These are phyloP conservation scores for Allobates femoralis DNA, from an alignment of 2,797 vertebrate genomes.

Conservation along the genomic window DNA sequence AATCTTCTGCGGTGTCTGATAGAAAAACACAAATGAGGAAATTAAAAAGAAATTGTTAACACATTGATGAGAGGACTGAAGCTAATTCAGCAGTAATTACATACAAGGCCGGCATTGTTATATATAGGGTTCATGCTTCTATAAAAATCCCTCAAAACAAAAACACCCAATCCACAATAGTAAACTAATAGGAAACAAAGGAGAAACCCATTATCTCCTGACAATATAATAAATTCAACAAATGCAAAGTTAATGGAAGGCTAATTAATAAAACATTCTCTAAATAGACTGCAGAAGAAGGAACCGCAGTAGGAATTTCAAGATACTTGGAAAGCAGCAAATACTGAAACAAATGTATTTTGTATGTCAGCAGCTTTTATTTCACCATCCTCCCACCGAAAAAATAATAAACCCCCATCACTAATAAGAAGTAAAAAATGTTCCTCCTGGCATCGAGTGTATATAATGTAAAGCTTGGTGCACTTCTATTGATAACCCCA, in stretches of 20 bases:
- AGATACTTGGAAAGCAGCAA: background rate
- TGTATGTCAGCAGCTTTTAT: background rate
- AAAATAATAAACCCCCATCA: background rate
- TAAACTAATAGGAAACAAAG: background rate
- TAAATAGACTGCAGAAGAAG: background rate
- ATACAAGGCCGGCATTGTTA: background rate
- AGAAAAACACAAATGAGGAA: slow-evolving; percentile 61
- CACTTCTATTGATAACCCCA: no score
- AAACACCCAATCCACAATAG: background rate
- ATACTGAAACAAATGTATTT: no score
- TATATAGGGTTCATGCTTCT: background rate
- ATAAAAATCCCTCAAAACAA: background rate
- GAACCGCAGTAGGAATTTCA: background rate
- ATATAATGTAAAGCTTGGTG: no score
- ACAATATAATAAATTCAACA: background rate
- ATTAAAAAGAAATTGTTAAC: background rate
- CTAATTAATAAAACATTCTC: slow-evolving; percentile 14
- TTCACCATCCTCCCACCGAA: background rate
- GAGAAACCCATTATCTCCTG: background rate
- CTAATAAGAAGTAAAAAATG: background rate
- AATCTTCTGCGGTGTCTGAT: slow-evolving; percentile 87
- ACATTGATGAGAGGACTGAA: background rate
- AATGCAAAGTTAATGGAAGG: slow-evolving; percentile 7
- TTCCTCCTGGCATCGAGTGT: background rate
- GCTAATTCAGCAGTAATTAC: background rate